Percentiles rank a stretch among this genome's conserved stretches.
Evolutionary conservation across 2,888 invertebrate genomes (phyloP).

Genomic region (Nomada goodeniana): DNA sequence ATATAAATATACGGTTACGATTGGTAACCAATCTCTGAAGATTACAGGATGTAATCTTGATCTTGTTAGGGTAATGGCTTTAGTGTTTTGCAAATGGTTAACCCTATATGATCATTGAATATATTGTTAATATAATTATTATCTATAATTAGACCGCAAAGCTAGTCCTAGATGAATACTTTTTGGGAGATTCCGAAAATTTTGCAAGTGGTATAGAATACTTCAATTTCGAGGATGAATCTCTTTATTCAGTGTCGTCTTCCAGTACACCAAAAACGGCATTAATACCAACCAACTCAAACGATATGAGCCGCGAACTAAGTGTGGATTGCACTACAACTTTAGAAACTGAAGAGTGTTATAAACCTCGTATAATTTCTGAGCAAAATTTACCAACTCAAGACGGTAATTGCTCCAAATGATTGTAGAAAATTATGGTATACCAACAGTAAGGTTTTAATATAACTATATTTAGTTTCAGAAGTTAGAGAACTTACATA

Average conservation of each 20-base stretch:
- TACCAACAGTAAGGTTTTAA: neutral
- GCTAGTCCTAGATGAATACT: conserved; percentile 94
- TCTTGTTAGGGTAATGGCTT: conserved; percentile 90
- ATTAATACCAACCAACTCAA: conserved; percentile 65
- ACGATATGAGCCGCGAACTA: conserved; percentile 71
- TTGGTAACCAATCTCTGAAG: conserved; percentile 93
- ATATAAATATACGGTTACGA: conserved; percentile 94
- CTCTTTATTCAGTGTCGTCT: conserved; percentile 61
- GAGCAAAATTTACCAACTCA: conserved; percentile 66
- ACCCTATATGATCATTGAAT: conserved; percentile 5
- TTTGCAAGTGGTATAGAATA: conserved; percentile 79
- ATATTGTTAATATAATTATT: conserved; percentile 22
- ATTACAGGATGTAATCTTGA: conserved; percentile 94
- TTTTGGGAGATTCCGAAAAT: conserved; percentile 83
- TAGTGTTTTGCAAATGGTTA: neutral
- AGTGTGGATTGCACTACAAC: conserved; percentile 78
- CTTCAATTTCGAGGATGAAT: conserved; percentile 81
- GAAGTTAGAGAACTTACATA: conserved; percentile 81
- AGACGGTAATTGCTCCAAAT: conserved; percentile 67
- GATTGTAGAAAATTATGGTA: neutral
- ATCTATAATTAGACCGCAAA: conserved; percentile 89
- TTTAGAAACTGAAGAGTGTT: conserved; percentile 80
- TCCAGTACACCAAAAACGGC: conserved; percentile 70
- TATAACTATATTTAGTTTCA: conserved; percentile 61
- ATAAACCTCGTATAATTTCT: conserved; percentile 73